These are phyloP conservation scores for Zosterops hypoxanthus DNA, from an alignment of 2,113 vertebrate species.

Conservation along the genomic window DNA sequence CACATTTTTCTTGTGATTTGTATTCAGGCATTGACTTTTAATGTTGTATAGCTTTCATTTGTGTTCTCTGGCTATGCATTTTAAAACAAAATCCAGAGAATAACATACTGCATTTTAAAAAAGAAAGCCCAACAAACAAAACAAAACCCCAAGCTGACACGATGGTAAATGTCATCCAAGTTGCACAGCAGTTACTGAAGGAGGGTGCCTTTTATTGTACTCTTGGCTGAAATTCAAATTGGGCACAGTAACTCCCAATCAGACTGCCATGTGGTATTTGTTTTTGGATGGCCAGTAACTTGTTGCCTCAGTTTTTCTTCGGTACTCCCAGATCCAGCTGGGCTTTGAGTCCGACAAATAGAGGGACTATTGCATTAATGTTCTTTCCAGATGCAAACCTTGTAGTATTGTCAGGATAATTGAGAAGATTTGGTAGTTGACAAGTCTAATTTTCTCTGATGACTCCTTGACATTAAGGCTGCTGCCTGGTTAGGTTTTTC, in stretches of 20 bases:
- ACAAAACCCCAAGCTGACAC: not conserved
- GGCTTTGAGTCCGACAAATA: not conserved
- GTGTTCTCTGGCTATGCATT: not conserved
- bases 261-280: not conserved
- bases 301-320: not conserved
- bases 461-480: not conserved
- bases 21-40: not conserved
- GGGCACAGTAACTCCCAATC: not conserved
- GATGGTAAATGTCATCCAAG: not conserved
- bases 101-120: not conserved
- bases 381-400: not conserved
- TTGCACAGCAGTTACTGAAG: not conserved
- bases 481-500: not conserved
- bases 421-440: not conserved
- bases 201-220: not conserved
- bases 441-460: not conserved
- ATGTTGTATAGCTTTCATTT: not conserved
- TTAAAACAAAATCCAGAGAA: not conserved
- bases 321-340: not conserved
- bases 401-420: not conserved
- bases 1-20: not conserved
- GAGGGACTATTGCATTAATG: not conserved
- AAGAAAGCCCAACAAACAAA: not conserved
- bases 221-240: not conserved
- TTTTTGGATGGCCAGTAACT: not conserved